Conservation (phyloP, 2,888 invertebrate genomes). For the Drosophila formosana region DNA sequence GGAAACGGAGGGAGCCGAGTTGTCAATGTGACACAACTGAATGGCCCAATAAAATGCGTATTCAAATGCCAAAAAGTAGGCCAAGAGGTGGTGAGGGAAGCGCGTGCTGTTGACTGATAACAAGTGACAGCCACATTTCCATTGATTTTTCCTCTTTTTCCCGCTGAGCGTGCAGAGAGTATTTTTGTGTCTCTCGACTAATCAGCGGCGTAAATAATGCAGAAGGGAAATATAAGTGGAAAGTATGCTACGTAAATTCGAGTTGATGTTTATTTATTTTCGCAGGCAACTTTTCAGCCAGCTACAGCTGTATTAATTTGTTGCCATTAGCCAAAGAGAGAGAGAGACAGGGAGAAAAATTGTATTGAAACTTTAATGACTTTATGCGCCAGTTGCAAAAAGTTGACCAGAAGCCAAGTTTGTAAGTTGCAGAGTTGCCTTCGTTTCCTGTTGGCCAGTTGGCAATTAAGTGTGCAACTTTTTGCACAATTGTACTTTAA, state of each 20-base stretch:
- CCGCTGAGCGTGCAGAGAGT: constrained; percentile 23
- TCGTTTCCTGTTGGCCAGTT: constrained; percentile 50
- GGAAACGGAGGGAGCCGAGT: neutral
- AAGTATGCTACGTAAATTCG: constrained; percentile 27
- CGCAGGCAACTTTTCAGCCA: constrained; percentile 12
- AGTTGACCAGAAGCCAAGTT: constrained; percentile 56
- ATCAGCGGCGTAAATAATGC: constrained; percentile 55
- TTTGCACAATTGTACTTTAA: constrained; percentile 59
- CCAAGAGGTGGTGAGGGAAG: neutral
- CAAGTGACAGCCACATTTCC: constrained; percentile 31
- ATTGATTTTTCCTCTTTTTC: constrained; percentile 19
- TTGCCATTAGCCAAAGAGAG: constrained; percentile 36
- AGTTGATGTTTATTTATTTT: constrained; percentile 15
- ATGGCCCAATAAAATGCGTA: constrained; percentile 47
- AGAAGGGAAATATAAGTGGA: constrained; percentile 44
- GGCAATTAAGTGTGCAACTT: constrained; percentile 61
- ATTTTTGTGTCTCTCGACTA: constrained; percentile 38
- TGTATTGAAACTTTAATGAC: constrained; percentile 77
- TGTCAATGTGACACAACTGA: constrained; percentile 41
- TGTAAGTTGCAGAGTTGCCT: constrained; percentile 47
- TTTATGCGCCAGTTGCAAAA: constrained; percentile 70
- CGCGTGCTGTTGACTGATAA: constrained; percentile 58
- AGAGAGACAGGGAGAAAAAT: constrained; percentile 35
- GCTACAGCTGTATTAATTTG: constrained; percentile 61
- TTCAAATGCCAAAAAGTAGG: constrained; percentile 50